Conservation (phyloP, 2,113 vertebrate genomes). For the Orycteropus afer region DNA sequence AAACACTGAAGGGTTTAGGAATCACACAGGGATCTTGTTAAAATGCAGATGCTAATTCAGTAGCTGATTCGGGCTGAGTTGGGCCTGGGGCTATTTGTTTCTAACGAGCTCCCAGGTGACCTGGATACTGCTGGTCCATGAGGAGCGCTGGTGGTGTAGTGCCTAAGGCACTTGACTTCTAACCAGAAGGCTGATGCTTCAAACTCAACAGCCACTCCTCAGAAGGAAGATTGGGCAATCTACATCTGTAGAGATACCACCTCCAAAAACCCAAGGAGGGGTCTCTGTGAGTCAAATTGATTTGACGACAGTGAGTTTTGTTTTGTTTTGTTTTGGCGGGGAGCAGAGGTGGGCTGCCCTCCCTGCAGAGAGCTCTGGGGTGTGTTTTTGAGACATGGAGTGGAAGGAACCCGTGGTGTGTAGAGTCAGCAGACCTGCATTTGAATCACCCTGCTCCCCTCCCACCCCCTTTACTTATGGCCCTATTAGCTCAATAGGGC, state of each 20-base stretch:
- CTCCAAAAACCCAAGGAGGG: too few relatives aligned
- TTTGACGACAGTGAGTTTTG: too few relatives aligned
- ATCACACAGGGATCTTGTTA: background rate
- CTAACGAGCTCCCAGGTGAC: background rate
- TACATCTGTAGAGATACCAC: too few relatives aligned
- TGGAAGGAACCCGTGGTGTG: background rate
- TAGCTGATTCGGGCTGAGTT: background rate
- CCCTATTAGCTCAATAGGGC: background rate
- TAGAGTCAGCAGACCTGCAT: slow-evolving; percentile 13
- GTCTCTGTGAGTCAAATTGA: too few relatives aligned
- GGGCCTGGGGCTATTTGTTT: background rate
- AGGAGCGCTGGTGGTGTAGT: too few relatives aligned
- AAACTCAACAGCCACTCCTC: too few relatives aligned
- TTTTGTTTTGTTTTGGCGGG: too few relatives aligned
- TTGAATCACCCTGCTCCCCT: background rate
- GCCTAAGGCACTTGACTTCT: too few relatives aligned
- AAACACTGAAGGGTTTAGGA: background rate
- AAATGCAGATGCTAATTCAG: background rate
- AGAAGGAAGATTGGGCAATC: too few relatives aligned
- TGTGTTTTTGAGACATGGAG: background rate
- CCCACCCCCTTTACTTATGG: background rate
- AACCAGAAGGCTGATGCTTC: too few relatives aligned
- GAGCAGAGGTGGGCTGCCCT: background rate
- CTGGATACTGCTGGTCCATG: background rate
- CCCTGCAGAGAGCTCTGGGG: background rate